Evolutionary conservation across 2,888 invertebrate genomes (phyloP).

Genomic region (Papilio protenor): DNA sequence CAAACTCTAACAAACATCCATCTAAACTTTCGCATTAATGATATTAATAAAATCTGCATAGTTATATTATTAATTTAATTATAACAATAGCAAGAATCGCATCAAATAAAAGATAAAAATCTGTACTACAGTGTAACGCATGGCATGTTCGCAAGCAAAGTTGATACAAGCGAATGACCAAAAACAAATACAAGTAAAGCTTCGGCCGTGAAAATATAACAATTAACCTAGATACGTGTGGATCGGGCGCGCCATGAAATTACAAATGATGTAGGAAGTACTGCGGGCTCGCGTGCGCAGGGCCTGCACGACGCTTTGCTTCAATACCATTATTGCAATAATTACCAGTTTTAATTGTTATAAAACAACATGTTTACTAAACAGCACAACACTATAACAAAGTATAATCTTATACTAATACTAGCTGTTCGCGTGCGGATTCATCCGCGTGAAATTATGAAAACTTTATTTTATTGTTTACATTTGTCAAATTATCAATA

Average conservation of each 20-base stretch:
- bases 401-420: too few relatives aligned
- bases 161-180: conserved; percentile 47
- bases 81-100: not conserved
- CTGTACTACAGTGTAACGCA: not conserved
- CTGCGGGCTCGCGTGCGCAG: conserved; percentile 63
- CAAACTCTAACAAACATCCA: too few relatives aligned
- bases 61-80: not conserved
- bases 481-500: too few relatives aligned
- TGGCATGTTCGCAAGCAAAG: conserved; percentile 10
- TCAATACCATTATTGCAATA: conserved; percentile 2
- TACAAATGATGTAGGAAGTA: conserved; percentile 78
- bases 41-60: too few relatives aligned
- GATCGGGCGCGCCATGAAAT: conserved; percentile 69
- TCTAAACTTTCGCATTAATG: too few relatives aligned
- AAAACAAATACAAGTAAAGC: conserved; percentile 51
- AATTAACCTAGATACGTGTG: conserved; percentile 70
- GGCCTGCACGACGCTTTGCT: conserved; percentile 32
- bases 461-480: too few relatives aligned
- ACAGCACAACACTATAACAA: not conserved
- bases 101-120: conserved; percentile 4
- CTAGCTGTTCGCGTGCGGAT: too few relatives aligned
- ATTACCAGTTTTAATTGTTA: not conserved
- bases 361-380: not conserved
- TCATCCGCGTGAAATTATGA: too few relatives aligned
- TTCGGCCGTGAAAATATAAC: conserved; percentile 60